phyloP scores from a whole-genome alignment of 2,113 vertebrate species.

The Centropus bengalensis region DNA sequence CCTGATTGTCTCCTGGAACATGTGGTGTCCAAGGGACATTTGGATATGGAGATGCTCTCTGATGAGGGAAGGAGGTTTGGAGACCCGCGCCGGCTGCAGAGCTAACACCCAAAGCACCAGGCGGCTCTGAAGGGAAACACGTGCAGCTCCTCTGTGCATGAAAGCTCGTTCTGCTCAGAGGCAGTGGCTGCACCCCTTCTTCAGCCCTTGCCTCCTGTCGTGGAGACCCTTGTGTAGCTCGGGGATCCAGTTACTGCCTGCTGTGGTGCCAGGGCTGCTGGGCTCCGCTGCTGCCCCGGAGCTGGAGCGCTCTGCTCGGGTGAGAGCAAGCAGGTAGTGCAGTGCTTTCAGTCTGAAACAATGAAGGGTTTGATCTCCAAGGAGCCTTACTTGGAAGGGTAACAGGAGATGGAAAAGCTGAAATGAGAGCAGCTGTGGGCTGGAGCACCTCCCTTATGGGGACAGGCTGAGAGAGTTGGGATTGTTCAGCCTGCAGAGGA shows the following conservation, averaged over 20 bases:
- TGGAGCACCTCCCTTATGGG: too few species aligned
- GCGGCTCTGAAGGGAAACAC: accelerated
- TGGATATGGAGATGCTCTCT: accelerated
- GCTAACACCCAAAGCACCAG: accelerated
- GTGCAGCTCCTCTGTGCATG: accelerated
- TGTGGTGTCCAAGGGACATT: accelerated
- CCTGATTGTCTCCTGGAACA: not conserved
- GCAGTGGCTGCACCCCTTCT: not conserved
- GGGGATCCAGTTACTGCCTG: not conserved
- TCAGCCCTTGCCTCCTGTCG: slow-evolving; percentile 3
- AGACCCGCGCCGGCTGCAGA: not conserved
- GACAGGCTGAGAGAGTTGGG: too few species aligned
- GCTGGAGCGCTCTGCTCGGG: not conserved
- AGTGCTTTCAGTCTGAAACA: accelerated
- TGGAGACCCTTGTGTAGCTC: not conserved
- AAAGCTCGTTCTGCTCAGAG: not conserved
- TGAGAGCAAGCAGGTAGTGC: not conserved
- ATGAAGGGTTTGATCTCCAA: accelerated
- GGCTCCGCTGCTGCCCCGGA: not conserved
- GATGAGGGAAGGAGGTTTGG: accelerated
- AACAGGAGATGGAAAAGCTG: not conserved
- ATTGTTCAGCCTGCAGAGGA: too few species aligned
- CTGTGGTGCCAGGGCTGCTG: not conserved
- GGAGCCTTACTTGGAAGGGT: not conserved
- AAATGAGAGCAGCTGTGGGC: not conserved